These are phyloP conservation scores for Araneus ventricosus DNA, from an alignment of 1,140 invertebrate species.

Conservation along the genomic window DNA sequence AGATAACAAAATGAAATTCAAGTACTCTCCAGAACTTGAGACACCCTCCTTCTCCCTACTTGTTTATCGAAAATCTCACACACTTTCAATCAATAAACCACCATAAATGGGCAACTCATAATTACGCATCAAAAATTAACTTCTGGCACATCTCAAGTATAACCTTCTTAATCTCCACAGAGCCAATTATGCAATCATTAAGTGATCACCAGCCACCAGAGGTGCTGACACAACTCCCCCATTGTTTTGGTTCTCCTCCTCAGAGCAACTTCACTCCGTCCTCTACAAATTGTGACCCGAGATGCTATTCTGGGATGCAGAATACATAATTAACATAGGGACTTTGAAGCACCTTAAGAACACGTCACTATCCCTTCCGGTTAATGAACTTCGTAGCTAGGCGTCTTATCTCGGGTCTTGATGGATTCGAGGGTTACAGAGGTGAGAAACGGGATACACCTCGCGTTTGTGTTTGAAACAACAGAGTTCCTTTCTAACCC, in stretches of 20 bases:
- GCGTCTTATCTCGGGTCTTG: neutral
- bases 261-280: neutral
- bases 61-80: too few relatives aligned
- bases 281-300: neutral
- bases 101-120: too few relatives aligned
- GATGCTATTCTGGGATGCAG: neutral
- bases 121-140: too few relatives aligned
- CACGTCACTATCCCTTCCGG: neutral
- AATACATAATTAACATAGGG: neutral
- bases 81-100: too few relatives aligned
- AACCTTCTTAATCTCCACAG: too few relatives aligned
- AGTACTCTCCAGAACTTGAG: too few relatives aligned
- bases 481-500: neutral
- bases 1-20: too few relatives aligned
- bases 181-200: too few relatives aligned
- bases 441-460: neutral
- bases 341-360: neutral
- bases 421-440: neutral
- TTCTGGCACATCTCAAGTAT: too few relatives aligned
- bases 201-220: too few relatives aligned
- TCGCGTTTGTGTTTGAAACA: neutral
- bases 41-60: too few relatives aligned
- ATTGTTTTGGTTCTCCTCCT: neutral
- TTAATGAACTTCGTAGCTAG: neutral
- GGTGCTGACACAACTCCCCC: neutral